A percentile compares a stretch with the other conserved stretches of the same genome.
phyloP scores from a whole-genome alignment of 1,140 invertebrate genomes.

The Drosophila jambulina region DNA sequence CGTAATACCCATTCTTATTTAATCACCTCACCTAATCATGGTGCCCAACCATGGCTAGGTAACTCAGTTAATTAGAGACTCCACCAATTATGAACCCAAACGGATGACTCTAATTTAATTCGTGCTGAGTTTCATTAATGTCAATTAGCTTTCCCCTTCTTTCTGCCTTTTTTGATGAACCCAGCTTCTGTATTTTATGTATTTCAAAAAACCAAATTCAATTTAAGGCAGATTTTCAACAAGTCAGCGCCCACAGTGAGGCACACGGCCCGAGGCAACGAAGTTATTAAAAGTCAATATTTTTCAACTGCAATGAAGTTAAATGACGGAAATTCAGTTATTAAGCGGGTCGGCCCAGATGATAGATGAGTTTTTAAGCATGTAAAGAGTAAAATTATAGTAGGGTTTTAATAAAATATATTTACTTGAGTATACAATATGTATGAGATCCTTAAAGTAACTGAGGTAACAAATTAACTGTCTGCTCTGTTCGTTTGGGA shows the following conservation, averaged over 20 bases:
- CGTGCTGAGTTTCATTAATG: constrained; percentile 29
- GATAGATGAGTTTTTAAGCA: constrained; percentile 62
- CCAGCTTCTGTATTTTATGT: constrained; percentile 9
- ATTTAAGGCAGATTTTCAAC: constrained; percentile 50
- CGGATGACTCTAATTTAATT: constrained; percentile 36
- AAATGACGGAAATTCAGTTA: constrained; percentile 79
- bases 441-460: constrained; percentile 14
- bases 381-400: constrained; percentile 17
- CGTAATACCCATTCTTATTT: constrained; percentile 5
- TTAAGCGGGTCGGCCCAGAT: constrained; percentile 45
- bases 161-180: constrained; percentile 6
- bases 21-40: constrained; percentile 23
- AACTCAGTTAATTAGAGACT: constrained; percentile 23
- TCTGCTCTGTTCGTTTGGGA: constrained; percentile 7
- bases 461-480: constrained; percentile 18
- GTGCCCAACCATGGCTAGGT: constrained; percentile 5
- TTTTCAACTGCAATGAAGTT: constrained; percentile 63
- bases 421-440: not conserved
- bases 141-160: constrained; percentile 35
- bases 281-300: constrained; percentile 77
- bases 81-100: constrained; percentile 8
- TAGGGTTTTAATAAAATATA: constrained; percentile 10
- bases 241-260: constrained; percentile 48
- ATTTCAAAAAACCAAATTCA: constrained; percentile 37
- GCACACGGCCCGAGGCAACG: constrained; percentile 35